Base-by-base conservation (phyloP, 2,888 invertebrate species). In the Amphipoea oculea region DNA sequence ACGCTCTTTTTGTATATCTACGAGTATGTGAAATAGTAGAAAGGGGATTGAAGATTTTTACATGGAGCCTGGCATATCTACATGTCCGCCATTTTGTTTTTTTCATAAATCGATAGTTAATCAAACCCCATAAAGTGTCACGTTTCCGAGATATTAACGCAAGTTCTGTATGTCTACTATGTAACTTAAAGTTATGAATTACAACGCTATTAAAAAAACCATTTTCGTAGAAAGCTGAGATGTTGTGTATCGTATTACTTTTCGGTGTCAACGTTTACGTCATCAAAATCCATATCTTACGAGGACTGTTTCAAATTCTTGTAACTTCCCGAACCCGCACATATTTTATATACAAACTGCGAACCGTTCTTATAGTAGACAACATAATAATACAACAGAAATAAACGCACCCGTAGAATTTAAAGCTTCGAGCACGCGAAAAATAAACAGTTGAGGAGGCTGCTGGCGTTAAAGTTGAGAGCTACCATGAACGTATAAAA, bases 321-420 rank as follows among this genome's bases (percentile, higher is more conserved):
- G 2, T 45, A 36, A 29, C 9, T 20, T 29, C 23, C 40, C 23
- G 23, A 42, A 65, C 42, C 11, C 23, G 4, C 36, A 17, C n/a
- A 29, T 40, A 40, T 60, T 60, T 36, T 48, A 45, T 40, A 36
- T 29, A 36, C 42, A 65, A 36, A 40, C 3, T 5, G 3, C 17
- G 23, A 42, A 12, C 0, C 17, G 3, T 72, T 80, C 45, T 36
- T 79, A 57, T 9, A 72, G 0, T 72, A 69, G 36, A 76, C 17
- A 45, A 54, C 17, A 70, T 23, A 62, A 40, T 40, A 48, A n/a
- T 70, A 82, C 51, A 76, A 75, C 42, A 79, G 9, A 78, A 66
- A 20, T 70, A 66, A 54, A 73, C 23, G 48, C 51, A 73, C 14
- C 14, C 48, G 45, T 69, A 14, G 6, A 75, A 67, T 51, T 36